Base-by-base conservation (phyloP, 1,140 invertebrate species). In the Drosophila tropicalis region DNA sequence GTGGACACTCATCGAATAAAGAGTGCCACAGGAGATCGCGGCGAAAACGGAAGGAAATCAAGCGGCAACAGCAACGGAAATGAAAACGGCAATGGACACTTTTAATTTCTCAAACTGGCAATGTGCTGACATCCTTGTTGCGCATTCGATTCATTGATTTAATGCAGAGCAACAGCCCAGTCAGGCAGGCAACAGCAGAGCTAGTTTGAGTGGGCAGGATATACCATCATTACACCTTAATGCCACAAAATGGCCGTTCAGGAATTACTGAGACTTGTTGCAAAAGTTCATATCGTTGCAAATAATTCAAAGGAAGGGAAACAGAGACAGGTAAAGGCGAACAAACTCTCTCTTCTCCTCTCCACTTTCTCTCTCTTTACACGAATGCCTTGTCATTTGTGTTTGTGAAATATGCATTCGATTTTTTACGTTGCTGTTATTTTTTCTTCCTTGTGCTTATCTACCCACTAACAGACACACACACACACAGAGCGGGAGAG, bases 101-200 rank as follows among this genome's bases (percentile, higher is more conserved):
- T 89, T 89, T 89, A 89, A 89, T 89, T 89, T 89, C 85, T 89
- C 84, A 89, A 89, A 84, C 84, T 89, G 85, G 80, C 80, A 89
- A 81, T 81, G 84, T 70, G 67, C 77, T 81, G 84, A 89, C 84
- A 81, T 89, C 84, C 85, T 51, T 51, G 84, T 62, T 76, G 69
- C 62, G 60, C 73, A 67, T 84, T 89, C 84, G 74, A 90, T 81
- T 84, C 84, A 89, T 84, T 89, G 84, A 80, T 79, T 89, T 81
- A 89, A 89, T 78, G 84, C 85, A 79, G 77, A 84, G 62, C 66
- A 84, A 84, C 80, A 81, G 73, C 70, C 69, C 41, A 47, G 22
- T 22, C 9, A 32, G 9, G n/a, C 34, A 34, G 32, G 32, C 32
- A 10, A 34, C 1, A 10, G 32, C 32, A 36, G 34, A 36, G 34